A percentile compares a stretch with the other conserved stretches of the same genome.
Conservation (phyloP, 1,140 invertebrate species). For the Lepidurus couesii region DNA sequence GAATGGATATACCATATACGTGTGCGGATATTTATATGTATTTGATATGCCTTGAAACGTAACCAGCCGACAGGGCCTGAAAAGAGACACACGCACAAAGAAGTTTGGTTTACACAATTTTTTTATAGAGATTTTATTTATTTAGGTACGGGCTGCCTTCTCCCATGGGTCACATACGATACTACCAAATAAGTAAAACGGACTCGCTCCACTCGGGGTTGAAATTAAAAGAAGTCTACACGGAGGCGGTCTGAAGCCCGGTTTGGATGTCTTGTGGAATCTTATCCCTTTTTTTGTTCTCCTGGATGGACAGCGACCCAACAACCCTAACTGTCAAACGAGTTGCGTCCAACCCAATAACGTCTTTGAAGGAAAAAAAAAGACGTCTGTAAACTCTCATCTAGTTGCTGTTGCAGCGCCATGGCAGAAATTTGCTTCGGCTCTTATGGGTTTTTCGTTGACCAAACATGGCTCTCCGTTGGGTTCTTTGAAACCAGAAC, state of each 20-base stretch:
- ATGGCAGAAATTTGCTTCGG: constrained; percentile 18
- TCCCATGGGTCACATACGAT: background rate
- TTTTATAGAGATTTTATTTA: background rate
- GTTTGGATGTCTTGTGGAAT: background rate
- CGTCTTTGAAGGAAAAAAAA: background rate
- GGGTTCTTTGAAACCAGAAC: constrained; percentile 10
- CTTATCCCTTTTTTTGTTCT: background rate
- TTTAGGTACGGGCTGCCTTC: background rate
- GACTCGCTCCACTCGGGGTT: background rate
- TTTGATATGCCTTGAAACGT: background rate
- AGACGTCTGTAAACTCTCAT: background rate
- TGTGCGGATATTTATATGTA: background rate
- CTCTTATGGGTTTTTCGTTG: constrained; percentile 8
- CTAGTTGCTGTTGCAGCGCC: constrained; percentile 8
- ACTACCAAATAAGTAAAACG: background rate
- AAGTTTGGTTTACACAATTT: background rate
- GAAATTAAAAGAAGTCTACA: constrained; percentile 1
- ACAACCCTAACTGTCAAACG: constrained; percentile 15
- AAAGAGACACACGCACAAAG: background rate
- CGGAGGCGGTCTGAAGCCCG: background rate
- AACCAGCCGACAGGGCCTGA: background rate
- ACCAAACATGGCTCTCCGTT: background rate
- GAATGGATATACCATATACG: background rate
- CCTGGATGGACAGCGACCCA: background rate
- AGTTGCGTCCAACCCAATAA: constrained; percentile 6